These are phyloP conservation scores for Clitarchus hookeri DNA, from an alignment of 2,888 invertebrate species.

Conservation along the genomic window DNA sequence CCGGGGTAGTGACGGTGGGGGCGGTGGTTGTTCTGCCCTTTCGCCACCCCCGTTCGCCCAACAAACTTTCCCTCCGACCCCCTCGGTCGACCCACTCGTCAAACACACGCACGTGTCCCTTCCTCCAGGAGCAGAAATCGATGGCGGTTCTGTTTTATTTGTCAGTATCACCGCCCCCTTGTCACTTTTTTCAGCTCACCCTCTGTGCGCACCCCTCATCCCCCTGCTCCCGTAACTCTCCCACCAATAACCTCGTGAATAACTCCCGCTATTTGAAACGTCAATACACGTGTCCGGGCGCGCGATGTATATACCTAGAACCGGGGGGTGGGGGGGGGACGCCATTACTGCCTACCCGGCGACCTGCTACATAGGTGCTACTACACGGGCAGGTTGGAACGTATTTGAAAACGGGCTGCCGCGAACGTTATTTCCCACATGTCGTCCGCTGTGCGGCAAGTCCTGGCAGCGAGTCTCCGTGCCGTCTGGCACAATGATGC, in stretches of 20 bases:
- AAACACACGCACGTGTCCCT: constrained; percentile 5
- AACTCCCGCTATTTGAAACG: constrained; percentile 1
- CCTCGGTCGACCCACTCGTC: neutral
- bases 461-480: too few species aligned
- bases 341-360: neutral
- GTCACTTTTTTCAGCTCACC: neutral
- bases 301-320: neutral
- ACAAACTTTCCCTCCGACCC: neutral
- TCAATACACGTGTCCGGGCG: neutral
- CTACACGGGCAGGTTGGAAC: too few species aligned
- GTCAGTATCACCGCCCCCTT: neutral
- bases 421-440: too few species aligned
- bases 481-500: too few species aligned
- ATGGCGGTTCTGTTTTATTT: constrained; percentile 14
- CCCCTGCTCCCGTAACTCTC: neutral
- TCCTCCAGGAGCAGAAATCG: neutral
- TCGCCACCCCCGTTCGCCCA: too few species aligned
- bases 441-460: too few species aligned
- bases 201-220: neutral
- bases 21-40: too few species aligned
- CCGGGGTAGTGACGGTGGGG: neutral
- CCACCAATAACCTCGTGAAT: neutral
- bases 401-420: too few species aligned
- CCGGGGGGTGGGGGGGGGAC: neutral
- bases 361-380: neutral